Conservation (phyloP, 2,888 invertebrate species). For the Altica lythri region DNA sequence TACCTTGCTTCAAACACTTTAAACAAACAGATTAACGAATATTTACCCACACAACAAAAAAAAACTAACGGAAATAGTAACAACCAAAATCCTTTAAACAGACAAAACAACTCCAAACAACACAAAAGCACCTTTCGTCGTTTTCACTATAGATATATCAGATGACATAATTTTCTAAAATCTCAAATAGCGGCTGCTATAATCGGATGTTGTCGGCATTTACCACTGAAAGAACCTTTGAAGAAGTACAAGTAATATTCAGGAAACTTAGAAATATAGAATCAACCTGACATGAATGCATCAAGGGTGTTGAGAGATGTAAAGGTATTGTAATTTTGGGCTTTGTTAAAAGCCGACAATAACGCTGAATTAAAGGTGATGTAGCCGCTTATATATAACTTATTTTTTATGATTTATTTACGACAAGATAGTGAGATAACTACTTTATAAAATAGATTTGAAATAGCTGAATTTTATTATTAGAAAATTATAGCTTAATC, state of each 20-base stretch:
- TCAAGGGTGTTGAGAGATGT: constrained; percentile 32
- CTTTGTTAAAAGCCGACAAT: constrained; percentile 31
- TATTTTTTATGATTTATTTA: too few species aligned
- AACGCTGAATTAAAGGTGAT: not conserved
- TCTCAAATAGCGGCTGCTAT: constrained; percentile 24
- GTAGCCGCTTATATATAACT: too few species aligned
- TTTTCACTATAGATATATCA: constrained; percentile 19
- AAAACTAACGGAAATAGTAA: constrained; percentile 1
- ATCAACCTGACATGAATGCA: constrained; percentile 32
- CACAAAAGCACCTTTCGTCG: constrained; percentile 18
- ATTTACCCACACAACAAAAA: too few species aligned
- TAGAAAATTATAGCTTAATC: too few species aligned
- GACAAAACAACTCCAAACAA: constrained; percentile 9
- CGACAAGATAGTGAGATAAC: too few species aligned
- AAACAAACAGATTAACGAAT: too few species aligned
- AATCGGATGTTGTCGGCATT: constrained; percentile 27
- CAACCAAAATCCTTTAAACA: constrained; percentile 9
- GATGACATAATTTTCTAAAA: constrained; percentile 34
- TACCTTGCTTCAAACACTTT: too few species aligned
- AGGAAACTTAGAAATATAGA: constrained; percentile 9
- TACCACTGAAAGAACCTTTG: constrained; percentile 3
- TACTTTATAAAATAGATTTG: too few species aligned
- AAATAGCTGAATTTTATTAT: too few species aligned
- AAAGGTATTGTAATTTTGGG: constrained; percentile 28
- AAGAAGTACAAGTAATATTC: not conserved